These are phyloP conservation scores for Himantopus leucocephalus DNA, from an alignment of 2,113 vertebrate species.

Conservation along the genomic window DNA sequence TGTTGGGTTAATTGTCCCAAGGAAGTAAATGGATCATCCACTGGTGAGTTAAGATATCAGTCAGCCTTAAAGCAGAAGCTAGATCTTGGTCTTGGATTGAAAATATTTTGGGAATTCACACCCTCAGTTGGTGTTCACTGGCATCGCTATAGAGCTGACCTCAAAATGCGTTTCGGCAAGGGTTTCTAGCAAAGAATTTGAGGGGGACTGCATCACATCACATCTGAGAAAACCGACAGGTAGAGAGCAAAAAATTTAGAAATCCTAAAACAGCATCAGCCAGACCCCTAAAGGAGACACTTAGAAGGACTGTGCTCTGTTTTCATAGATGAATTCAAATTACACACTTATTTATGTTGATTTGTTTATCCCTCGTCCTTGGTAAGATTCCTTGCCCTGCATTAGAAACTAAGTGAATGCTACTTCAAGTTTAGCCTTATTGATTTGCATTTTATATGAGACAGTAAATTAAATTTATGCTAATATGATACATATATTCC, in stretches of 20 bases:
- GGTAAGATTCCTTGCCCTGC: background rate
- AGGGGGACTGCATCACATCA: background rate
- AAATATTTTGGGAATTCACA: background rate
- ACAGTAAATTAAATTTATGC: slow-evolving; percentile 28
- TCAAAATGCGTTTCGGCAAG: background rate
- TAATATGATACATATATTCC: slow-evolving; percentile 27
- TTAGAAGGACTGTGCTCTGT: background rate
- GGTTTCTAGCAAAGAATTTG: background rate
- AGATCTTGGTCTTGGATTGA: too few relatives aligned
- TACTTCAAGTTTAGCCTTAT: slow-evolving; percentile 14
- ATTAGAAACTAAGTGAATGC: slow-evolving; percentile 20
- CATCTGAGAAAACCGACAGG: background rate
- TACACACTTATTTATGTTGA: background rate
- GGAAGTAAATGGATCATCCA: background rate
- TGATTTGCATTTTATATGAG: slow-evolving; percentile 57
- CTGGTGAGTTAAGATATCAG: background rate
- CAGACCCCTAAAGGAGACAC: background rate
- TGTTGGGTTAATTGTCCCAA: background rate
- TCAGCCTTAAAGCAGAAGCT: background rate
- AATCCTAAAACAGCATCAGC: background rate
- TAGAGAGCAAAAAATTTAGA: background rate
- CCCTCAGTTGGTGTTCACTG: background rate
- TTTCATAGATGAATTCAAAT: background rate
- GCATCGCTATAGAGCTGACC: background rate
- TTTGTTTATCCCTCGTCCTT: slow-evolving; percentile 1